A percentile compares a stretch with the other conserved stretches of the same genome.
These are phyloP conservation scores for Lamprologus lemairii DNA, from an alignment of 2,113 vertebrate species.

Conservation along the genomic window DNA sequence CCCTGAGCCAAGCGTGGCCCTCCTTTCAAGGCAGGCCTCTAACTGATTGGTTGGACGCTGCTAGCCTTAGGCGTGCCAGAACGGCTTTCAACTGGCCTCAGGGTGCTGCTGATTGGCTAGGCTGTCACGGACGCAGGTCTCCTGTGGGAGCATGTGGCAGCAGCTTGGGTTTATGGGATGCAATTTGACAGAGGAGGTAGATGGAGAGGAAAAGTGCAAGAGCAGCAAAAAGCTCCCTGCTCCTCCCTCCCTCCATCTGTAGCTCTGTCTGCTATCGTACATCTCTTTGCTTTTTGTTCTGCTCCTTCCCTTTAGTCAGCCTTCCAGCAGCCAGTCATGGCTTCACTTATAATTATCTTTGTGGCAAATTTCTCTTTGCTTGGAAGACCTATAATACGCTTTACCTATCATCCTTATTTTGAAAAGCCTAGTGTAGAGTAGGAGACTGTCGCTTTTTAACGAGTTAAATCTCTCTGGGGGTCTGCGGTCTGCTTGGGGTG, in stretches of 20 bases:
- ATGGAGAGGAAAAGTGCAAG: conserved; percentile 34
- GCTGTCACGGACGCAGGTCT: conserved; percentile 23
- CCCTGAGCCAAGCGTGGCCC: conserved; percentile 44
- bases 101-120: conserved; percentile 59
- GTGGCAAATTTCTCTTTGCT: conserved; percentile 60
- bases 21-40: conserved; percentile 49
- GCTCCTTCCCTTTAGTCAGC: conserved; percentile 11
- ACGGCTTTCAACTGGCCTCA: conserved; percentile 52
- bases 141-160: conserved; percentile 13
- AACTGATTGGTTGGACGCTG: conserved; percentile 50
- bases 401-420: conserved; percentile 50
- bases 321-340: conserved; percentile 39
- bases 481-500: conserved; percentile 56
- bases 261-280: not conserved
- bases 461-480: conserved; percentile 65
- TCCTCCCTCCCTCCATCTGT: not conserved
- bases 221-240: conserved; percentile 28
- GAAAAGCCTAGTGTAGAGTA: conserved; percentile 42
- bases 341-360: conserved; percentile 64
- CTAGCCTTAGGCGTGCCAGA: conserved; percentile 52
- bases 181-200: conserved; percentile 17
- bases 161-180: conserved; percentile 18
- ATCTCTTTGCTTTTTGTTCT: not conserved
- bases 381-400: not conserved
- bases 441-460: conserved; percentile 65